These are phyloP conservation scores for Vidua chalybeata DNA, from an alignment of 2,113 vertebrate species.

Conservation along the genomic window DNA sequence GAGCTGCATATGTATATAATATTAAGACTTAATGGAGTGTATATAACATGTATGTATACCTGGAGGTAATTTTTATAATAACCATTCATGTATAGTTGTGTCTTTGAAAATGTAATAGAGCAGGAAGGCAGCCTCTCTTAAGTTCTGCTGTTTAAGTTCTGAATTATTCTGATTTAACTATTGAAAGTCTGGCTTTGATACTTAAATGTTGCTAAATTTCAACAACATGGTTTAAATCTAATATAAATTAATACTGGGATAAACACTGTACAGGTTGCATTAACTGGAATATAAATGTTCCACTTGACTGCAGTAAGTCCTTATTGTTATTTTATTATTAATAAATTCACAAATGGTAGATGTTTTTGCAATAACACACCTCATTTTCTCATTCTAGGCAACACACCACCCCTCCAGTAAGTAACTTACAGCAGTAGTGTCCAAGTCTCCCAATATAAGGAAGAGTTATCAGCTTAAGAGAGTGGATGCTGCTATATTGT, in stretches of 20 bases:
- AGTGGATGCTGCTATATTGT: neutral
- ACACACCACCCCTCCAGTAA: fast-evolving
- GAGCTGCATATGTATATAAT: slow-evolving; percentile 13
- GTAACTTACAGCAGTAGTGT: neutral
- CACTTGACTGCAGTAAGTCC: neutral
- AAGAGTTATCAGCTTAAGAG: neutral
- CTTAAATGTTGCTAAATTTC: neutral
- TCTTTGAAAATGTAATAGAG: slow-evolving; percentile 14
- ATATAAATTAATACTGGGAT: neutral
- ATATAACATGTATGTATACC: neutral
- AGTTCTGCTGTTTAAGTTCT: neutral
- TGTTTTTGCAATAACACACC: neutral
- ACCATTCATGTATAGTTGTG: neutral
- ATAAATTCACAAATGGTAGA: neutral
- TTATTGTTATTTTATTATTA: neutral
- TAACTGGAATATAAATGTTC: neutral
- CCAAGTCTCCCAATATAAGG: neutral
- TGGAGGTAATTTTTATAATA: slow-evolving; percentile 27
- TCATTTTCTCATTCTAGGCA: neutral
- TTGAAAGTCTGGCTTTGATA: neutral
- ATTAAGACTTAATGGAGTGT: slow-evolving; percentile 4
- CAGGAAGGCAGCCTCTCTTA: neutral
- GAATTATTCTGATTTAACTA: neutral
- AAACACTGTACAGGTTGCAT: neutral
- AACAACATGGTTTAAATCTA: neutral